These are phyloP conservation scores for Theropithecus gelada DNA, from an alignment of 2,113 vertebrate species.

Conservation along the genomic window DNA sequence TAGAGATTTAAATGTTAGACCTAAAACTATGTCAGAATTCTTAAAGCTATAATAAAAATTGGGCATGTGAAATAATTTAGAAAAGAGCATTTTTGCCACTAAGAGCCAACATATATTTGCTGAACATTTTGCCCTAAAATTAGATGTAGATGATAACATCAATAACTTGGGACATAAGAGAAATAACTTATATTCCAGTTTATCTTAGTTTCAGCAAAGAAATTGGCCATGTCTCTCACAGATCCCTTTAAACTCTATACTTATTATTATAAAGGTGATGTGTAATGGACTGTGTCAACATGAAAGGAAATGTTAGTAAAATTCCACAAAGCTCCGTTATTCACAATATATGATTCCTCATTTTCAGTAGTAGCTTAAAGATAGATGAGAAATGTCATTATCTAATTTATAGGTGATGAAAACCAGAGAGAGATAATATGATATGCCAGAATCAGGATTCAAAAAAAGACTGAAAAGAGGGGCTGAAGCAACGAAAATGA, in stretches of 20 bases:
- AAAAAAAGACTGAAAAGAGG: conserved; percentile 24
- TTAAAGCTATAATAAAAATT: neutral
- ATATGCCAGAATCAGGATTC: conserved; percentile 11
- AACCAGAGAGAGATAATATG: conserved; percentile 14
- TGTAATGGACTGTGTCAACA: neutral
- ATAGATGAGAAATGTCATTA: conserved; percentile 8
- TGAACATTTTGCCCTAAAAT: neutral
- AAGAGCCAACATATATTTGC: neutral
- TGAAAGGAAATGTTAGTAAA: neutral
- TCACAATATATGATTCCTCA: conserved; percentile 3
- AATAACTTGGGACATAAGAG: neutral
- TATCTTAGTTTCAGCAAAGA: neutral
- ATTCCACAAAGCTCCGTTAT: neutral
- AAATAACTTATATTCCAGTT: neutral
- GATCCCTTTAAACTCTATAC: neutral
- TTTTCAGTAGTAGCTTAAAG: neutral
- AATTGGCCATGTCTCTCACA: neutral
- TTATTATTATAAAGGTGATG: neutral
- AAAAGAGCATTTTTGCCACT: neutral
- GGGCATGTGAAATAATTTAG: neutral
- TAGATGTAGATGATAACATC: neutral
- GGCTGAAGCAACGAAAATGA: conserved; percentile 27
- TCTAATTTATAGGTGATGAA: conserved; percentile 4
- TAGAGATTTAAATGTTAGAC: no score
- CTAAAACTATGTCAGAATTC: neutral